These are phyloP conservation scores for Cyprinodon brontotheroides DNA, from an alignment of 2,113 vertebrate genomes.

Conservation along the genomic window DNA sequence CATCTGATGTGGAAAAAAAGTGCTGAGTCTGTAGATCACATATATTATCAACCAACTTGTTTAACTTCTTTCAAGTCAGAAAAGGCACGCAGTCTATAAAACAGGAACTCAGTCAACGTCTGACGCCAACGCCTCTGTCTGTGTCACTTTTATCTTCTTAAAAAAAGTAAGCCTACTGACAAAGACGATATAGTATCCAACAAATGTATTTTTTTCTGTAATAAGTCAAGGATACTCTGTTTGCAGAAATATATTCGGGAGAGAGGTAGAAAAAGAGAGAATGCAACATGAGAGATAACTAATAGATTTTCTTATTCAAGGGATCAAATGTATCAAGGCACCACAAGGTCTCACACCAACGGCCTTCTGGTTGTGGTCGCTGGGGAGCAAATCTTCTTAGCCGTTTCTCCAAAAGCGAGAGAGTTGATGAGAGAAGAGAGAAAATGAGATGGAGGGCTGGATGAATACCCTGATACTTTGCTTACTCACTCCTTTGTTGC, in stretches of 20 bases:
- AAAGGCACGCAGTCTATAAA: slow-evolving; percentile 48
- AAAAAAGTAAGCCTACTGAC: not conserved
- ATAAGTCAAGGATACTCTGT: slow-evolving; percentile 58
- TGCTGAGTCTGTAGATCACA: slow-evolving; percentile 41
- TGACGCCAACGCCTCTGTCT: slow-evolving; percentile 18
- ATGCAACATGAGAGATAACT: slow-evolving; percentile 78
- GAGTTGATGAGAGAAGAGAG: slow-evolving; percentile 72
- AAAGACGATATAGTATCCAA: not conserved
- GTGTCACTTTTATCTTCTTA: slow-evolving; percentile 10
- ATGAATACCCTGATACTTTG: slow-evolving; percentile 83
- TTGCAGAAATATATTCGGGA: slow-evolving; percentile 14
- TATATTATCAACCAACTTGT: slow-evolving; percentile 56
- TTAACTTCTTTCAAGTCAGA: slow-evolving; percentile 36
- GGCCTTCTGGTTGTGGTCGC: slow-evolving; percentile 85
- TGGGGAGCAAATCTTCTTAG: slow-evolving; percentile 78
- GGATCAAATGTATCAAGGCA: slow-evolving; percentile 90
- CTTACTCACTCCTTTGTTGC: slow-evolving; percentile 73
- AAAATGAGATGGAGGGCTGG: slow-evolving; percentile 78
- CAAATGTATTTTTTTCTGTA: slow-evolving; percentile 72
- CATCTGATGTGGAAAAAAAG: slow-evolving; percentile 63
- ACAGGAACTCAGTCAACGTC: slow-evolving; percentile 48
- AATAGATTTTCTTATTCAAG: slow-evolving; percentile 76
- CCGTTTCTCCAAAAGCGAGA: slow-evolving; percentile 78
- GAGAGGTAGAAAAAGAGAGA: not conserved
- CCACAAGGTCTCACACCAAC: slow-evolving; percentile 84